A percentile compares a stretch with the other conserved stretches of the same genome.
Evolutionary conservation across 2,888 invertebrate genomes (phyloP).

Genomic region (Synergus laeviventris): DNA sequence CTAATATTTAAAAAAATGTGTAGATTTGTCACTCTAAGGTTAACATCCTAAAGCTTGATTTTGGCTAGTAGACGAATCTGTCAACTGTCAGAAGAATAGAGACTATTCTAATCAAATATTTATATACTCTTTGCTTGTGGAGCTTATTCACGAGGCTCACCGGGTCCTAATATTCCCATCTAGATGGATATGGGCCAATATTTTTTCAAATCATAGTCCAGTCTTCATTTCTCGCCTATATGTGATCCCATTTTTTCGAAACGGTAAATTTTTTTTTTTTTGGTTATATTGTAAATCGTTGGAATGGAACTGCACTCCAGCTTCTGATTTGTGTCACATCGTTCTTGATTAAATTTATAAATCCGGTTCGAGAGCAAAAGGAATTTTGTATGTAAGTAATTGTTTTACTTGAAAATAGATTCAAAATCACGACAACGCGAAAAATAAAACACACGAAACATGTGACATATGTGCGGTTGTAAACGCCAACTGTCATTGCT

Average conservation of each 20-base stretch:
- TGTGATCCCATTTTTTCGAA: neutral
- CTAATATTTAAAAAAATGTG: neutral
- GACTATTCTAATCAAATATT: neutral
- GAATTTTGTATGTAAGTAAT: neutral
- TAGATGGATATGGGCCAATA: conserved; percentile 55
- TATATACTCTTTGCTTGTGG: neutral
- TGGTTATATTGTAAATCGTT: conserved; percentile 17
- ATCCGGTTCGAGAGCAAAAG: neutral
- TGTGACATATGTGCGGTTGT: neutral
- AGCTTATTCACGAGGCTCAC: conserved; percentile 44
- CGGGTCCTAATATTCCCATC: conserved; percentile 58
- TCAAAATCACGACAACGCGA: neutral
- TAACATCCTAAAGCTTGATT: neutral
- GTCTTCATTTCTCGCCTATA: conserved; percentile 63
- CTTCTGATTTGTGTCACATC: neutral
- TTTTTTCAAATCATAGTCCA: conserved; percentile 55
- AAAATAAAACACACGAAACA: conserved; percentile 1
- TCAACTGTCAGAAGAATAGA: neutral
- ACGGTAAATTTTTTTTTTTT: neutral
- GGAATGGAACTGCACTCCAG: neutral
- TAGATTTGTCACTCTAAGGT: neutral
- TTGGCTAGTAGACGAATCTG: neutral
- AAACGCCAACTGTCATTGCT: conserved; percentile 6
- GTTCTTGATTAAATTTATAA: neutral
- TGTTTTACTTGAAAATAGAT: neutral